Evolutionary conservation across 23 tunicate species (phyloP).

Genomic region (Trididemnum clinides): DNA sequence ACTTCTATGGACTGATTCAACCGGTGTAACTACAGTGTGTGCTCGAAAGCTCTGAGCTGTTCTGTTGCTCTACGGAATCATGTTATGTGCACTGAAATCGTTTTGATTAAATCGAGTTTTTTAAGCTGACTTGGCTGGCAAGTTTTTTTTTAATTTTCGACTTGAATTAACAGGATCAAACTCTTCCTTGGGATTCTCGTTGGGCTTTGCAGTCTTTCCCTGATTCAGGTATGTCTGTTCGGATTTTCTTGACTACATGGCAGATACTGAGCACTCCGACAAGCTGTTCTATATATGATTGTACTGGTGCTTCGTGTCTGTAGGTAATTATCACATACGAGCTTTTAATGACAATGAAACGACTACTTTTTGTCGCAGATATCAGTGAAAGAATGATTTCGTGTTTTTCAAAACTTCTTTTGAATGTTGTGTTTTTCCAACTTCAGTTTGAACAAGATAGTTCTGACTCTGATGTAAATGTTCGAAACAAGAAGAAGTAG

Average conservation of each 20-base stretch:
- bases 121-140: too few relatives aligned
- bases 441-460: neutral
- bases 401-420: neutral
- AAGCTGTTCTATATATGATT: neutral
- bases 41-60: too few relatives aligned
- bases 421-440: neutral
- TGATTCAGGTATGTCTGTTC: neutral
- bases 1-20: too few relatives aligned
- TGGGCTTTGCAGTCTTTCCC: constrained; percentile 37
- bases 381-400: neutral
- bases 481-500: neutral
- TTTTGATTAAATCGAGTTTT: too few relatives aligned
- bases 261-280: neutral
- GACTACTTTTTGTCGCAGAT: neutral
- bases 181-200: constrained; percentile 53
- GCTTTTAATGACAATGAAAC: neutral
- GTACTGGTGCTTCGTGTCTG: neutral
- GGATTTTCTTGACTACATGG: neutral
- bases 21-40: too few relatives aligned
- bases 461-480: neutral
- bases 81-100: too few relatives aligned
- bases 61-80: too few relatives aligned
- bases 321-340: neutral
- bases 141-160: too few relatives aligned
- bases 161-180: too few relatives aligned